Evolutionary conservation across 2,797 vertebrate species (phyloP), one percentile per base, ranked within the genome.

Genomic region (Gambusia yucatana): DNA sequence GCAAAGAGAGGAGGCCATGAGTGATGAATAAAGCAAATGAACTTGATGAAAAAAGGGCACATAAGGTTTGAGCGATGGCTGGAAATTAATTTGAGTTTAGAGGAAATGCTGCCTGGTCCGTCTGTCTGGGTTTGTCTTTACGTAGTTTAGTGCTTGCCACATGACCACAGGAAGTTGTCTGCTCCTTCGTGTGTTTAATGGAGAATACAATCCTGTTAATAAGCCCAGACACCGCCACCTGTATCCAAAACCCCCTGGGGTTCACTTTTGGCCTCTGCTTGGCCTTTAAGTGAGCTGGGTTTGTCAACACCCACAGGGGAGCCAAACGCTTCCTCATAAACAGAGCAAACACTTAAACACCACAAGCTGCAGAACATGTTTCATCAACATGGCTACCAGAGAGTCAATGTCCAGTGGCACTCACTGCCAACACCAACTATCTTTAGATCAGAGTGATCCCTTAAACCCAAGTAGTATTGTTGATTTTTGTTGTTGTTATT

Each of bases 131-230:
- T 43, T 82, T 73, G 75, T 84, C 80, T 90, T 84, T 74, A 87
- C 46, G 75, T 79, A 71, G 22, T 82, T 85, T 76, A 77, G 75
- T 75, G 73, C 33, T 77, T 76, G 75, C 76, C 2, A 36, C 78
- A 83, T 76, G 83, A 79, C 75, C 80, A 85, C 90, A 92, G 90
- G 90, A 94, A 91, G 89, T 80, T 80, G 72, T 79, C 84, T 28
- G 30, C 33, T 83, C 84, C 87, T 82, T 52, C 43, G 83, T 5
- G 89, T 82, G 80, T 88, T 86, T 77, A 85, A 82, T 85, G 63
- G 83, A 83, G 77, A 95, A 93, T 14, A 13, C 71, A 86, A 94
- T 92, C 88, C 78, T 80, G 81, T 88, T 87, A 92, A 93, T 90
- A 85, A 83, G 73, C 71, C 47, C 81, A 43, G 70, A 90, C 81